A percentile compares a stretch with the other conserved stretches of the same genome.
Evolutionary conservation across 2,888 invertebrate genomes (phyloP).

Genomic region (Pyrocoelia pectoralis): DNA sequence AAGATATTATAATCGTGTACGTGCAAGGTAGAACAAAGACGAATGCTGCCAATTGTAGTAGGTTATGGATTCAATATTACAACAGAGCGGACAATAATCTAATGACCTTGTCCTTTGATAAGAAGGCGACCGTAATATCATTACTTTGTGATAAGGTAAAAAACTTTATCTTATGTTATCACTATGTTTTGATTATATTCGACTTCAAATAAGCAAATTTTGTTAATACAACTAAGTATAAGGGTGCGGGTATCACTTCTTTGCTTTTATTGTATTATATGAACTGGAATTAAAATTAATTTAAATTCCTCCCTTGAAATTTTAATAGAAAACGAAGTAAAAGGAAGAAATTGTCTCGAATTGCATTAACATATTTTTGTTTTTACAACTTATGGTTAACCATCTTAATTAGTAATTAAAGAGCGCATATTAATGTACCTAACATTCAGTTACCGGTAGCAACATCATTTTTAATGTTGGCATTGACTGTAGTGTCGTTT

Average conservation of each 20-base stretch:
- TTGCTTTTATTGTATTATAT: neutral
- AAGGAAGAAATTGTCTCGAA: neutral
- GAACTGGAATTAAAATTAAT: neutral
- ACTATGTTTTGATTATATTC: slow-evolving; percentile 21
- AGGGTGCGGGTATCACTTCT: too few relatives aligned
- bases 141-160: slow-evolving; percentile 15
- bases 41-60: slow-evolving; percentile 25
- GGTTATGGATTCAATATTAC: slow-evolving; percentile 36
- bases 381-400: neutral
- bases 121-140: slow-evolving; percentile 22
- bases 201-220: neutral
- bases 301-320: neutral
- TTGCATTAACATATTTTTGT: neutral
- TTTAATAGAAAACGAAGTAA: neutral
- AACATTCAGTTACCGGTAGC: too few relatives aligned
- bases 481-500: too few relatives aligned
- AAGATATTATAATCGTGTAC: neutral
- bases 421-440: too few relatives aligned
- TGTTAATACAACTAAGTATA: too few relatives aligned
- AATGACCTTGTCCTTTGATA: slow-evolving; percentile 41
- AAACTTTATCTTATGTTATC: slow-evolving; percentile 27
- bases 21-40: slow-evolving; percentile 4
- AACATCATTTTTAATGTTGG: too few relatives aligned
- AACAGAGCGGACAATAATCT: slow-evolving; percentile 40
- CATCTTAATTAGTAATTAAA: neutral